Evolutionary conservation across 2,113 vertebrate species (phyloP).

Genomic region (Triplophysa tibetana): DNA sequence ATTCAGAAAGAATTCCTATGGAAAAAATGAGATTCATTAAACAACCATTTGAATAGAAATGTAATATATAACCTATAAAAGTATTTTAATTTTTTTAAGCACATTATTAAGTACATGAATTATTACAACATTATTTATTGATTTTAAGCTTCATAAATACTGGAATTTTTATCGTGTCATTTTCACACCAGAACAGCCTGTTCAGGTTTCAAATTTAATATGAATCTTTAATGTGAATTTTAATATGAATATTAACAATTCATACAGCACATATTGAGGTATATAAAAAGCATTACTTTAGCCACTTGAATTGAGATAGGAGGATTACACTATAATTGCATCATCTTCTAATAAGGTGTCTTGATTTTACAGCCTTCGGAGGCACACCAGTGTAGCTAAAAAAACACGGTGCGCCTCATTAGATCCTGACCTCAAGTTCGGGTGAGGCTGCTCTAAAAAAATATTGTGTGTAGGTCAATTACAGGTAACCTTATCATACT

Average conservation of each 20-base stretch:
- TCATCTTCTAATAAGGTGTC: constrained; percentile 9
- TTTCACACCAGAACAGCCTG: no score
- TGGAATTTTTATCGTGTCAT: no score
- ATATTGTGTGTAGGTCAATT: constrained; percentile 20
- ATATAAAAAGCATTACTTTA: neutral
- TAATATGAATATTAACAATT: neutral
- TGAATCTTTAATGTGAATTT: no score
- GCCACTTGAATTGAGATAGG: neutral
- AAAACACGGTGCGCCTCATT: constrained; percentile 11
- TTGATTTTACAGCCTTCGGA: constrained; percentile 10
- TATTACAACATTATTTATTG: no score
- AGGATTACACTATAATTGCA: constrained; percentile 29
- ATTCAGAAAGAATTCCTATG: constrained; percentile 94
- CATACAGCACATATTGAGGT: neutral
- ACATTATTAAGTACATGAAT: no score
- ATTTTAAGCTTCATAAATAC: no score
- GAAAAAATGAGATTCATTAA: neutral
- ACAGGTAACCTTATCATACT: constrained; percentile 13
- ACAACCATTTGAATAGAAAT: no score
- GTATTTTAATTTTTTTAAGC: no score
- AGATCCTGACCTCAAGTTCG: neutral
- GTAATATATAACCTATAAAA: no score
- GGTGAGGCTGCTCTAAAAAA: constrained; percentile 14
- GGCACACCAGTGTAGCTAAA: neutral
- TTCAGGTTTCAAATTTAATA: no score